phyloP scores from a whole-genome alignment of 2,888 invertebrate species.

The Drosophila ezoana region DNA sequence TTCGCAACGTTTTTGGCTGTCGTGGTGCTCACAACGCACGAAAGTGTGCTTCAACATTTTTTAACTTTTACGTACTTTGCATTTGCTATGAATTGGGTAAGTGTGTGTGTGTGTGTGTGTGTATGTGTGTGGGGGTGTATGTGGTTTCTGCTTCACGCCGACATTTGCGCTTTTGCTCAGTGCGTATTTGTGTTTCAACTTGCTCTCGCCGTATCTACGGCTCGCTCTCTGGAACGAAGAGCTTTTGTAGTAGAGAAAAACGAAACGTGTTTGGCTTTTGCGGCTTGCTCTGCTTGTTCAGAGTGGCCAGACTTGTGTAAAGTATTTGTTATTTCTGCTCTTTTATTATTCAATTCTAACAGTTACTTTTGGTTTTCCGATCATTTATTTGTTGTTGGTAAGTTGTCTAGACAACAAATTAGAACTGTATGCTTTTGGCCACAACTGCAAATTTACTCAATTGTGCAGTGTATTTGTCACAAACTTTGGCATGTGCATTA shows the following conservation, averaged over 20 bases:
- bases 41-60: conserved; percentile 59
- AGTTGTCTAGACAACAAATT: conserved; percentile 11
- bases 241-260: conserved; percentile 80
- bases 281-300: conserved; percentile 61
- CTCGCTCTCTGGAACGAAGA: conserved; percentile 42
- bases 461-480: neutral
- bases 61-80: conserved; percentile 66
- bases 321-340: conserved; percentile 18
- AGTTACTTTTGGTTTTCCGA: conserved; percentile 39
- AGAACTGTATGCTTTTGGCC: conserved; percentile 1
- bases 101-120: conserved; percentile 15
- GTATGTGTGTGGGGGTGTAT: conserved; percentile 22
- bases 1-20: conserved; percentile 65
- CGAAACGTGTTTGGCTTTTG: conserved; percentile 61
- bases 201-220: conserved; percentile 21
- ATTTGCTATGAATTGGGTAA: conserved; percentile 55
- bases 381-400: conserved; percentile 22
- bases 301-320: conserved; percentile 69
- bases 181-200: conserved; percentile 45
- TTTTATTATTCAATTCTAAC: too few relatives aligned
- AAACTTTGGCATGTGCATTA: conserved; percentile 34
- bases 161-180: conserved; percentile 60
- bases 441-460: neutral
- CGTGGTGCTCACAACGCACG: conserved; percentile 22
- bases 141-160: conserved; percentile 31